These are phyloP conservation scores for Cephalophus harveyi DNA, from an alignment of 2,113 vertebrate species.

Conservation along the genomic window DNA sequence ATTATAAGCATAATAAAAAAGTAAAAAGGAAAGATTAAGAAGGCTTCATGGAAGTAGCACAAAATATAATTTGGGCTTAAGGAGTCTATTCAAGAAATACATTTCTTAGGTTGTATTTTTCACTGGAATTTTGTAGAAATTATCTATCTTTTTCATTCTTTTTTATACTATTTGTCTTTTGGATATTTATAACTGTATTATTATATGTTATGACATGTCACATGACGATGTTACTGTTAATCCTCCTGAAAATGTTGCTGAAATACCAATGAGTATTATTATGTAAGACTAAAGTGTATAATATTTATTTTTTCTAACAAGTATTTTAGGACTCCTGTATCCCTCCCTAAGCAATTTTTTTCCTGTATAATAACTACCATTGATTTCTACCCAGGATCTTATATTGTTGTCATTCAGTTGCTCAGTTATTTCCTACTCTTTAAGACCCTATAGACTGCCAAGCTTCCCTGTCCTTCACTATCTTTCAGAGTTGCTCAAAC, in stretches of 20 bases:
- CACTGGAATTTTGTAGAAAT: not conserved
- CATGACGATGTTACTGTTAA: not conserved
- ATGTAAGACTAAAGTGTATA: not conserved
- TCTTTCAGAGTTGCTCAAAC: not conserved
- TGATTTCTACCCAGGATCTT: not conserved
- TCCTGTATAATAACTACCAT: not conserved
- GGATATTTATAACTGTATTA: not conserved
- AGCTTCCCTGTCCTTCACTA: not conserved
- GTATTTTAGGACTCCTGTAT: not conserved
- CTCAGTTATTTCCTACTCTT: not conserved
- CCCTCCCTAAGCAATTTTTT: not conserved
- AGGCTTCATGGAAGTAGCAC: not conserved
- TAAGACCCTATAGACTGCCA: not conserved
- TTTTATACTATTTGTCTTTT: not conserved
- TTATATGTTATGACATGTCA: not conserved
- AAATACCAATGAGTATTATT: not conserved
- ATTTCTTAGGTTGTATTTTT: not conserved
- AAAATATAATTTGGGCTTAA: not conserved
- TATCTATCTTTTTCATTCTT: not conserved
- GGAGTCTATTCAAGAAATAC: not conserved
- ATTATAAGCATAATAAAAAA: not conserved
- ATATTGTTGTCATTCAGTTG: fast-evolving
- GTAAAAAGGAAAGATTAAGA: not conserved
- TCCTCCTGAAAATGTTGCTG: not conserved
- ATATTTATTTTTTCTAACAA: not conserved